These are phyloP conservation scores for Opisthograptis luteolata DNA, from an alignment of 2,888 invertebrate genomes.

Conservation along the genomic window DNA sequence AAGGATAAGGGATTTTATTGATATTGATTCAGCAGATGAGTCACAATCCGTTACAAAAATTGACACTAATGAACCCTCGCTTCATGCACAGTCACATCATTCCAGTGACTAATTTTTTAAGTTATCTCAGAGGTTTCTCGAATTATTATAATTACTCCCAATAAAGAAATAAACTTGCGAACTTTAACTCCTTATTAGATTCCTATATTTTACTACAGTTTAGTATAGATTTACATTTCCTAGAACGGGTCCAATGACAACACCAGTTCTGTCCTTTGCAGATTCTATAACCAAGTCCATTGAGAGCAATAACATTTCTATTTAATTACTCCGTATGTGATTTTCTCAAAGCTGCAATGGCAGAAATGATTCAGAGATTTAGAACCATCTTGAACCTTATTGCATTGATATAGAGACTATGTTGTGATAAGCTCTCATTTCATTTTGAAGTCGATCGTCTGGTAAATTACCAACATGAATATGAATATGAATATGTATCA, in stretches of 20 bases:
- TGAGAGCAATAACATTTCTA: conserved; percentile 15
- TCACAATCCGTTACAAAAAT: too few species aligned
- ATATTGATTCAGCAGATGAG: too few species aligned
- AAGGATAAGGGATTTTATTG: too few species aligned
- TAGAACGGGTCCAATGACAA: neutral
- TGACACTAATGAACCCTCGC: too few species aligned
- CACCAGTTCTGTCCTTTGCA: conserved; percentile 2
- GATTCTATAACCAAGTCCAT: conserved; percentile 7
- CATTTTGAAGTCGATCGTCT: neutral
- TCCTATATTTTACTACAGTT: too few species aligned
- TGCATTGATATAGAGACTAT: neutral
- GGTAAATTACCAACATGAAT: neutral
- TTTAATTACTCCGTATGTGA: conserved; percentile 20
- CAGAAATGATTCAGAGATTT: neutral
- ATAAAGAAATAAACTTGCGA: too few species aligned
- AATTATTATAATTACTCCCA: too few species aligned
- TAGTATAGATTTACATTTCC: neutral
- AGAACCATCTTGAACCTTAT: conserved; percentile 2
- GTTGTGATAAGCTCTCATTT: neutral
- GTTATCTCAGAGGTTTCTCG: too few species aligned
- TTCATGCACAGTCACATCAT: too few species aligned
- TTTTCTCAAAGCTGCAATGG: neutral
- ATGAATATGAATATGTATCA: neutral
- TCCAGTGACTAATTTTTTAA: too few species aligned
- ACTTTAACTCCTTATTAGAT: too few species aligned